Evolutionary conservation across 2,113 vertebrate genomes (phyloP).

Genomic region (Aix galericulata): DNA sequence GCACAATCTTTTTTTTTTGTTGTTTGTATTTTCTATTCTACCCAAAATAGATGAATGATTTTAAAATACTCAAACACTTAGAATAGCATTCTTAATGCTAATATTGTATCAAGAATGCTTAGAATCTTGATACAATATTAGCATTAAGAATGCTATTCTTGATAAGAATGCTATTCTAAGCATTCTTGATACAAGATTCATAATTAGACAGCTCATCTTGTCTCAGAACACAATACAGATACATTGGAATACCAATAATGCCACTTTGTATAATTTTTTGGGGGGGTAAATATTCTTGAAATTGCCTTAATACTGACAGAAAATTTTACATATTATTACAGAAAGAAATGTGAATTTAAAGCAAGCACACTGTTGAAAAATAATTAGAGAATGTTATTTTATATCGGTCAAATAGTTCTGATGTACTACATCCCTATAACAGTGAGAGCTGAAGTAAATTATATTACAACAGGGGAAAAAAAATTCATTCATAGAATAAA

Average conservation of each 20-base stretch:
- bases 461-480: not conserved
- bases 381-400: not conserved
- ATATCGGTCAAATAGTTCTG: not conserved
- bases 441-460: not conserved
- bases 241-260: not conserved
- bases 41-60: not conserved
- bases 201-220: not conserved
- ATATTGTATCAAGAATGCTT: no score
- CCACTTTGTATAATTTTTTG: not conserved
- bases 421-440: not conserved
- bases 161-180: not conserved
- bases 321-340: not conserved
- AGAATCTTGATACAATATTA: no score
- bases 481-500: not conserved
- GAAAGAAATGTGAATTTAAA: not conserved
- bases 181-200: not conserved
- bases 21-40: not conserved
- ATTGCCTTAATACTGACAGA: not conserved
- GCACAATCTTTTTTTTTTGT: not conserved
- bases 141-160: no score
- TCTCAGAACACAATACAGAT: not conserved
- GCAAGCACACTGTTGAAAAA: not conserved
- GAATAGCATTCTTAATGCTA: not conserved
- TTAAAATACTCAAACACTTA: not conserved
- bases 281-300: not conserved